Conservation (phyloP, 2,888 invertebrate genomes). For the Lucinisca nassula region DNA sequence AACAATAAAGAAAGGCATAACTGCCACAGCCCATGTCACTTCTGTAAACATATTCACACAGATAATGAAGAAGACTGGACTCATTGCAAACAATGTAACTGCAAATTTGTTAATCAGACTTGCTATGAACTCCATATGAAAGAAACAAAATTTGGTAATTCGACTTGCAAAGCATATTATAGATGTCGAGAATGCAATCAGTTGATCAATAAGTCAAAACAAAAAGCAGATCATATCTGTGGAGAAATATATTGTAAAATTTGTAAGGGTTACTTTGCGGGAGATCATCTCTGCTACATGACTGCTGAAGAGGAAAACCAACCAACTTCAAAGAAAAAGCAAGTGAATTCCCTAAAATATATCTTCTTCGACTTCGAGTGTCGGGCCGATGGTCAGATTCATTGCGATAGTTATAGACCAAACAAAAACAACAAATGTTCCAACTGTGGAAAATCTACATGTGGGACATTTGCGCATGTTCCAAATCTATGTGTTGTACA, state of each 20-base stretch:
- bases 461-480: neutral
- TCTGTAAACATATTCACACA: constrained; percentile 29
- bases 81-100: neutral
- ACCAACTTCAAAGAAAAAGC: neutral
- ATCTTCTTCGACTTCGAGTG: neutral
- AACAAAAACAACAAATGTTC: neutral
- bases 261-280: neutral
- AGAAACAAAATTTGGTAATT: neutral
- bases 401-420: neutral
- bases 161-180: neutral
- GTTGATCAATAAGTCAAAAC: neutral
- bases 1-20: neutral
- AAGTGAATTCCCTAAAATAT: neutral
- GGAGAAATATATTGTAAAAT: neutral
- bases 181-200: constrained; percentile 11
- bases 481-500: neutral
- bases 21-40: constrained; percentile 37
- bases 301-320: neutral
- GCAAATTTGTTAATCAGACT: neutral
- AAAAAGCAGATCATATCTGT: neutral
- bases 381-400: neutral
- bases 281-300: constrained; percentile 8
- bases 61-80: neutral
- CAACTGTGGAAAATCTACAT: neutral
- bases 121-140: neutral